phyloP scores from a whole-genome alignment of 2,113 vertebrate species.

The Carlito syrichta region DNA sequence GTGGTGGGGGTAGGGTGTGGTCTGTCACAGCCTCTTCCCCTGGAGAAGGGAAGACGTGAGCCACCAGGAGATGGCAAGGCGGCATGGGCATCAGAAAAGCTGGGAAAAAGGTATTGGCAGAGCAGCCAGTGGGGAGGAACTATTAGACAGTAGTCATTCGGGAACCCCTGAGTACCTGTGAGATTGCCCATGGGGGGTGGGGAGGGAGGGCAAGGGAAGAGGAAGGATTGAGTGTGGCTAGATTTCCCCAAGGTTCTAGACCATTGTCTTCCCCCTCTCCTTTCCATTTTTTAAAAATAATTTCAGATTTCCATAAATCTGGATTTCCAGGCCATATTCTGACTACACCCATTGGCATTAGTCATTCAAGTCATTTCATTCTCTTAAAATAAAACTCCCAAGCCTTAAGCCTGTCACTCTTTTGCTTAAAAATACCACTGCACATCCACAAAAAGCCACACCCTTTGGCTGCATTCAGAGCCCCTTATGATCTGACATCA shows the following conservation, averaged over 20 bases:
- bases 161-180: not conserved
- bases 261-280: not conserved
- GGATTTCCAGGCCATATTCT: not conserved
- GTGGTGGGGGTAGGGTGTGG: too few species aligned
- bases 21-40: not conserved
- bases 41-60: not conserved
- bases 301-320: not conserved
- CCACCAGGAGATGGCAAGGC: not conserved
- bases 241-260: not conserved
- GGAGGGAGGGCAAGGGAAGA: rapidly evolving
- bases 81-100: not conserved
- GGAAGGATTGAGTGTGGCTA: not conserved
- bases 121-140: not conserved
- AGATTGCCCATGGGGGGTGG: rapidly evolving
- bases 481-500: too few species aligned
- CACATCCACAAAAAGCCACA: not conserved
- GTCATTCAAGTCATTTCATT: not conserved
- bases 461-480: too few species aligned
- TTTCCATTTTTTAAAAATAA: not conserved
- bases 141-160: rapidly evolving
- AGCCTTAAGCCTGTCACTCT: not conserved
- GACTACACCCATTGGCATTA: not conserved
- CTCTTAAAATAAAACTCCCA: not conserved
- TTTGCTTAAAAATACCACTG: not conserved
- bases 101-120: not conserved